Conservation (phyloP, 2,888 invertebrate genomes). For the Phengaris arion region DNA sequence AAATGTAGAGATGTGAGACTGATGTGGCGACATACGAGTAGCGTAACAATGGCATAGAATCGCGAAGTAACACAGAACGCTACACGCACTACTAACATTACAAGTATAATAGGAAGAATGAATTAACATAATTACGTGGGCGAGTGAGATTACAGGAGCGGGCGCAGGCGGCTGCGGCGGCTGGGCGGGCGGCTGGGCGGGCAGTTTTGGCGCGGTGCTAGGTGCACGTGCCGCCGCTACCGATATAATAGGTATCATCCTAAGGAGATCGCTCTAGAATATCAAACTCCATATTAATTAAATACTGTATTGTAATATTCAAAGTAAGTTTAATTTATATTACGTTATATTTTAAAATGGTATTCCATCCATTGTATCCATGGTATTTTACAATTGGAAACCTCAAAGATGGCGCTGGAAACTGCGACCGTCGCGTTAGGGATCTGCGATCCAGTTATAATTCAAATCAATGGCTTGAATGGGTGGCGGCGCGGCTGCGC, state of each 20-base stretch:
- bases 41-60: conserved; percentile 1
- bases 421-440: conserved; percentile 42
- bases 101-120: conserved; percentile 38
- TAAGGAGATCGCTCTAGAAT: background rate
- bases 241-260: background rate
- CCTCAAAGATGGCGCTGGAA: conserved; percentile 22
- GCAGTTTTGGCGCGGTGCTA: conserved; percentile 41
- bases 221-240: conserved; percentile 26
- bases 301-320: no score
- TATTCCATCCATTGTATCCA: no score
- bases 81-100: conserved; percentile 20
- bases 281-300: background rate
- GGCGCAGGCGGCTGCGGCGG: conserved; percentile 41
- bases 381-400: background rate
- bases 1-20: conserved; percentile 7
- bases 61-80: conserved; percentile 1
- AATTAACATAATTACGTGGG: conserved; percentile 45
- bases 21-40: background rate
- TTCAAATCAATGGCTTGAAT: conserved; percentile 47
- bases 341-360: background rate
- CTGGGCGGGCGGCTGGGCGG: conserved; percentile 37
- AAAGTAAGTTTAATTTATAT: background rate
- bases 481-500: conserved; percentile 56
- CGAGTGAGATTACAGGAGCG: conserved; percentile 40
- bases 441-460: conserved; percentile 14